Percentiles rank a stretch among this genome's conserved stretches.
phyloP scores from a whole-genome alignment of 2,888 invertebrate genomes.

The Liopterus haemorrhoidalis region DNA sequence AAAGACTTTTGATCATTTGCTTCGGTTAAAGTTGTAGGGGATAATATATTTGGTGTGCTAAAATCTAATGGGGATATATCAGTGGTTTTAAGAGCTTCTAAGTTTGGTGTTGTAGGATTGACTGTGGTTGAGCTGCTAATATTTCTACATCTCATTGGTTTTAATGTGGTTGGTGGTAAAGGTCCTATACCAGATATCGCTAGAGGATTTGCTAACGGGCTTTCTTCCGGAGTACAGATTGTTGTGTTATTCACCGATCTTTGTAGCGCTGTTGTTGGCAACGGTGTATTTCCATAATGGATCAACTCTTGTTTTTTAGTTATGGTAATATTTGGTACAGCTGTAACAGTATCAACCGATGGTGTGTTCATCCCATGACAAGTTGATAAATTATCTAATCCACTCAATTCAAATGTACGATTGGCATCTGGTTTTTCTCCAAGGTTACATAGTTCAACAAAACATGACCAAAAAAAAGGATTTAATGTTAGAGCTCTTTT shows the following conservation, averaged over 20 bases:
- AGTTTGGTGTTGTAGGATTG: constrained; percentile 59
- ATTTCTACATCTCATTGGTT: constrained; percentile 43
- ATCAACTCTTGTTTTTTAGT: constrained; percentile 38
- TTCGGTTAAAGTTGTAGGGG: constrained; percentile 55
- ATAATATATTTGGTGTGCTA: constrained; percentile 37
- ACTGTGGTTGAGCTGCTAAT: constrained; percentile 42
- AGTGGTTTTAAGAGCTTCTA: constrained; percentile 65
- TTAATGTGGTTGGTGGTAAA: constrained; percentile 51
- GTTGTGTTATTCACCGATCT: constrained; percentile 36
- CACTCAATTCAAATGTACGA: constrained; percentile 68
- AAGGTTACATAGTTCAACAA: constrained; percentile 79
- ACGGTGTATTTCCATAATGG: constrained; percentile 44
- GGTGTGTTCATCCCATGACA: constrained; percentile 59
- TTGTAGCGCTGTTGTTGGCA: constrained; percentile 33
- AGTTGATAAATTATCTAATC: constrained; percentile 60
- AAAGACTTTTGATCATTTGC: constrained; percentile 60
- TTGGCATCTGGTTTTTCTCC: constrained; percentile 83
- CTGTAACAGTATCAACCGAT: constrained; percentile 49
- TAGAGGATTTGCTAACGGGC: constrained; percentile 44
- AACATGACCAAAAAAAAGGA: constrained; percentile 93
- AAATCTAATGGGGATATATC: constrained; percentile 44
- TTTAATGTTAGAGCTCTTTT: constrained; percentile 78
- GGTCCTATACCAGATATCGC: constrained; percentile 48
- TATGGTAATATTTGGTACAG: constrained; percentile 30
- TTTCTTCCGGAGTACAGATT: constrained; percentile 44